Evolutionary conservation across 2,888 invertebrate species (phyloP).

Genomic region (Taphrorychus bicolor): DNA sequence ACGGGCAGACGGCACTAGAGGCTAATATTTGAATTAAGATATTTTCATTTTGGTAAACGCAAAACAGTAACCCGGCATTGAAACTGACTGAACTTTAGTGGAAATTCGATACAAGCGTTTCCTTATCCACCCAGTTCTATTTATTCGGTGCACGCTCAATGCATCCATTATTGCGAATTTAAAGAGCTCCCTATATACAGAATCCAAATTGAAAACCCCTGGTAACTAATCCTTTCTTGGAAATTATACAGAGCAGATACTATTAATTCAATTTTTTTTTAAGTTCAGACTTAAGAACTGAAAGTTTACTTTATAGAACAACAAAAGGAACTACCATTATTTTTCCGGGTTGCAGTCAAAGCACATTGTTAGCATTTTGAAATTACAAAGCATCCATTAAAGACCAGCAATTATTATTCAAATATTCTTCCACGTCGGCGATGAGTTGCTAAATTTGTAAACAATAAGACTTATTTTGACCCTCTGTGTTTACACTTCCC

Average conservation of each 20-base stretch:
- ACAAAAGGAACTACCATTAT: background rate
- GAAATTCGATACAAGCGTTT: background rate
- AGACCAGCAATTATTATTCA: background rate
- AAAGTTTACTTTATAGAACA: background rate
- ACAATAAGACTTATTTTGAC: background rate
- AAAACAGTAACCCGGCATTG: background rate
- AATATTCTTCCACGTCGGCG: background rate
- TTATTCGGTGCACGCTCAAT: constrained; percentile 3
- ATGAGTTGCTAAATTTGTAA: background rate
- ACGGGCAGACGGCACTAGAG: background rate
- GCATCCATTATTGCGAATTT: constrained; percentile 4
- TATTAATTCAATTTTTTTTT: background rate
- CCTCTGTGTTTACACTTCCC: background rate
- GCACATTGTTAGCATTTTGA: background rate
- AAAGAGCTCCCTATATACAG: background rate
- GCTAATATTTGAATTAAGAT: constrained; percentile 4
- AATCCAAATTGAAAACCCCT: constrained; percentile 5
- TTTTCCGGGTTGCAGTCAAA: background rate
- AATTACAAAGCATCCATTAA: background rate
- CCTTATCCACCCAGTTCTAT: background rate
- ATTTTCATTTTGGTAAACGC: background rate
- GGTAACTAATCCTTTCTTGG: background rate
- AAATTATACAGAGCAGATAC: background rate
- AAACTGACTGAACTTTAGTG: constrained; percentile 2
- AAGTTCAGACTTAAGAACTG: background rate